These are phyloP conservation scores for Streblospio benedicti DNA, from an alignment of 1,140 invertebrate genomes.

Conservation along the genomic window DNA sequence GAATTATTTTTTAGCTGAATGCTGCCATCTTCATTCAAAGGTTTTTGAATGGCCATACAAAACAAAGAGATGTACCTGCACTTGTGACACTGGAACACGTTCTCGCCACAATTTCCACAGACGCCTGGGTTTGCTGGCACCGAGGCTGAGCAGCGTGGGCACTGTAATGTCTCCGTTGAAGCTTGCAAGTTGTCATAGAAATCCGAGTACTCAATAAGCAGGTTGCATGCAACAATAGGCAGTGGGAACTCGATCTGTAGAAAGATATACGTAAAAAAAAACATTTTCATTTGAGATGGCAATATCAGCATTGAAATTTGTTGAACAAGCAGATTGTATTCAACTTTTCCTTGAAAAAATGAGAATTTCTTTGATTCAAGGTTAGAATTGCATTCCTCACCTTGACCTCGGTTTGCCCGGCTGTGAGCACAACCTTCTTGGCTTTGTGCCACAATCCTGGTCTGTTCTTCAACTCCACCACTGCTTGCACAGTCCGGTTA, in stretches of 20 bases:
- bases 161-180: constrained; percentile 76
- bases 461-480: constrained; percentile 88
- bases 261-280: constrained; percentile 1
- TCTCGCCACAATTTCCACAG: constrained; percentile 94
- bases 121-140: constrained; percentile 93
- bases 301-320: too few relatives aligned
- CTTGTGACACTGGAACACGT: constrained; percentile 97
- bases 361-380: too few relatives aligned
- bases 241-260: constrained; percentile 60
- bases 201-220: constrained; percentile 98
- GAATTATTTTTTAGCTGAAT: too few relatives aligned
- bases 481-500: constrained; percentile 87
- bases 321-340: not conserved
- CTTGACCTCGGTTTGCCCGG: constrained; percentile 89
- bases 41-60: too few relatives aligned
- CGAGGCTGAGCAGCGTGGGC: constrained; percentile 88
- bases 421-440: constrained; percentile 75
- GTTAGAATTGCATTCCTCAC: too few relatives aligned
- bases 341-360: too few relatives aligned
- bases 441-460: constrained; percentile 89
- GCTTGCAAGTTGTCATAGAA: constrained; percentile 82
- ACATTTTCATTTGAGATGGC: constrained; percentile 52
- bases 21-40: too few relatives aligned
- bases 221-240: constrained; percentile 91
- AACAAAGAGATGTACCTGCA: constrained; percentile 73